Conservation (phyloP, 1,140 invertebrate genomes). For the Lepidotrigona ventralis region DNA sequence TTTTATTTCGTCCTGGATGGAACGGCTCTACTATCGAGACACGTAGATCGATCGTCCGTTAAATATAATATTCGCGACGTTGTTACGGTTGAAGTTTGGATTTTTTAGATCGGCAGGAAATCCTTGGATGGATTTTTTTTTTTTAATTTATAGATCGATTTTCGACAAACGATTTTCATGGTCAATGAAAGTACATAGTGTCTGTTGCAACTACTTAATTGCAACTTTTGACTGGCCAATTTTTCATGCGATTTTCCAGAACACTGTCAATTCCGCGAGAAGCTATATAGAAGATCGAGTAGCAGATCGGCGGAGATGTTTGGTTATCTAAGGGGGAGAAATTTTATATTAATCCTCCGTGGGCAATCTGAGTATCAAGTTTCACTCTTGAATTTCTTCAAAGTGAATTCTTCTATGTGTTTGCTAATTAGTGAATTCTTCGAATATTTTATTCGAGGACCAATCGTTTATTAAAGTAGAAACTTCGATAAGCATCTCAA, state of each 20-base stretch:
- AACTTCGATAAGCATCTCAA: no score
- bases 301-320: neutral
- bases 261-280: neutral
- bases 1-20: neutral
- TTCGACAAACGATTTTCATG: neutral
- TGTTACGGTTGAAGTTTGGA: constrained; percentile 14
- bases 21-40: neutral
- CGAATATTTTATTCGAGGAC: no score
- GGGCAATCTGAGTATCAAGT: no score
- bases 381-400: no score
- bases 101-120: neutral
- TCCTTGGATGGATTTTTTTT: neutral
- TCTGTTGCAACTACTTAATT: neutral
- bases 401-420: no score
- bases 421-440: no score
- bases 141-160: no score
- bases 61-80: constrained; percentile 1
- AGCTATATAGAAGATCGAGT: neutral
- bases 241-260: neutral
- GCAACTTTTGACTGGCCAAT: neutral
- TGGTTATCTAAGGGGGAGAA: no score
- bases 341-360: no score
- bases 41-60: constrained; percentile 17
- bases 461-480: no score
- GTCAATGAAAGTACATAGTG: neutral